Evolutionary conservation across 2,113 vertebrate genomes (phyloP), one percentile per base, ranked within the genome.

Genomic region (Beaufortia kweichowensis): DNA sequence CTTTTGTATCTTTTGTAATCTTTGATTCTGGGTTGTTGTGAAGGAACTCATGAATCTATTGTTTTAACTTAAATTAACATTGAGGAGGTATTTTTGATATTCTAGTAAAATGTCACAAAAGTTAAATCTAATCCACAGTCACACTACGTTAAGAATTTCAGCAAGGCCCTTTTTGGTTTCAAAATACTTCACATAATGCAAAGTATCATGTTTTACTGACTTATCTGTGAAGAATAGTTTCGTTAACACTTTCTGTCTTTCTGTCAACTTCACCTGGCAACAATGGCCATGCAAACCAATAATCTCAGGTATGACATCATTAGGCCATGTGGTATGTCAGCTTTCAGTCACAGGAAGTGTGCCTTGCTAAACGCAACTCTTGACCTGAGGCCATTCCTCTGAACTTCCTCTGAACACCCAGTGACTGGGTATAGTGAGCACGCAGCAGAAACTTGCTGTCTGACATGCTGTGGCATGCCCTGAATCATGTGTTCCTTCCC

Each of bases 401-500:
- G 87, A 88, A 82, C 23, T 23, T 15, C 78, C 77, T 82, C n/a
- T 75, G 84, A 62, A 76, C 74, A 79, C 80, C 78, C 64, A 85
- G 83, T 88, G 84, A 86, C 81, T 79, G 76, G 59, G 57, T 77
- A 66, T 79, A 84, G 77, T 39, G 84, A 59, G 62, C 19, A 9
- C 6, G 21, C 6, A n/a, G 48, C 48, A 7, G 68, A 77, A 66
- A 29, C 55, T 84, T 35, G 33, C 33, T 84, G 83, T 83, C 85
- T 84, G 84, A 89, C 80, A 68, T 73, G 86, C 79, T 72, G 28
- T 73, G 87, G 86, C 90, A 86, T 83, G 80, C 24, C 17, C 78
- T 77, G 81, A 83, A 85, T 78, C 82, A 77, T 77, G 59, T 70
- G 79, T 67, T 76, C 64, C 41, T 2, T 21, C 19, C 4, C 24